A percentile compares a stretch with the other conserved stretches of the same genome.
phyloP scores from a whole-genome alignment of 2,113 vertebrate species.

The Edolisoma coerulescens region DNA sequence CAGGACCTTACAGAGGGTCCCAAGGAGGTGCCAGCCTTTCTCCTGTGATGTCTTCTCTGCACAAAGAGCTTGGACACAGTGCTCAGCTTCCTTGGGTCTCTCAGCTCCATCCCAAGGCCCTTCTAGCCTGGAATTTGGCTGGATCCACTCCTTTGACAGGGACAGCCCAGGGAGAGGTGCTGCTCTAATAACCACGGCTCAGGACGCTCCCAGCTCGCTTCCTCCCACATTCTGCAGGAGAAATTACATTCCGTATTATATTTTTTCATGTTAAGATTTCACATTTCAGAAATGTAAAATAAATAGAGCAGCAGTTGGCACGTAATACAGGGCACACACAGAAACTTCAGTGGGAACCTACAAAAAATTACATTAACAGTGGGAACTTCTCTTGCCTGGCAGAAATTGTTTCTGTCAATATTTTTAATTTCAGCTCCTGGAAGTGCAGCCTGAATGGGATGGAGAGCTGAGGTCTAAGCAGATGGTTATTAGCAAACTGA shows the following conservation, averaged over 20 bases:
- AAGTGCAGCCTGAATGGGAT: neutral
- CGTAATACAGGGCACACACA: neutral
- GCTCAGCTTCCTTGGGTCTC: neutral
- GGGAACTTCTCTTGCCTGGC: neutral
- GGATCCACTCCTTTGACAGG: neutral
- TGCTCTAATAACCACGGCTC: neutral
- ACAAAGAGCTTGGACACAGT: neutral
- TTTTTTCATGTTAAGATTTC: neutral
- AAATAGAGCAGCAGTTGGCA: neutral
- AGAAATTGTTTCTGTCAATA: constrained; percentile 49
- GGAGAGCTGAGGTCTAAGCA: neutral
- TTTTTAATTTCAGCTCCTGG: constrained; percentile 38
- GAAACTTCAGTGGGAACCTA: neutral
- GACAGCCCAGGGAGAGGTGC: neutral
- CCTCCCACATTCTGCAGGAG: neutral
- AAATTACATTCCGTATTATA: neutral
- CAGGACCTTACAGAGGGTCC: neutral
- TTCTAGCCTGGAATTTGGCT: neutral
- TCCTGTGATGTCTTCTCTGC: neutral
- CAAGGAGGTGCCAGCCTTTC: neutral
- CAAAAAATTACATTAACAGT: neutral
- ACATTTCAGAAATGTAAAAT: neutral
- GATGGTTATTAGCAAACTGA: neutral
- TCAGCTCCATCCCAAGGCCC: neutral
- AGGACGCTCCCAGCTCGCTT: fast-evolving